phyloP scores from a whole-genome alignment of 1,140 invertebrate genomes.

The Charaxes varanes region DNA sequence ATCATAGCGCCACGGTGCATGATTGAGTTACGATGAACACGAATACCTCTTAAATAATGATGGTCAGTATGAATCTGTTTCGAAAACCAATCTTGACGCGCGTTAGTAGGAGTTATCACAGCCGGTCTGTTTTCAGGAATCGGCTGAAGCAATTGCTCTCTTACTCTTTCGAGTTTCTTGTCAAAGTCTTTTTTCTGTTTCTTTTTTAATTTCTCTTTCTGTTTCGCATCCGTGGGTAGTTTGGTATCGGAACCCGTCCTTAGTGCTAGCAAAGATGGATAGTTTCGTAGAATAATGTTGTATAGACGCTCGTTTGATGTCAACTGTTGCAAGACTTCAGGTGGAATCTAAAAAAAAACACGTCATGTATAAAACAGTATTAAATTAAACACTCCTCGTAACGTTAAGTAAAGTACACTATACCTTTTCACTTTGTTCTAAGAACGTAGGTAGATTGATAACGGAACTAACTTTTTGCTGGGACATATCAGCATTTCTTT shows the following conservation, averaged over 20 bases:
- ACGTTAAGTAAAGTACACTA: constrained; percentile 11
- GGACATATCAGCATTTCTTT: constrained; percentile 57
- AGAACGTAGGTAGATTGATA: constrained; percentile 86
- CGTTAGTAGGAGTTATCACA: constrained; percentile 32
- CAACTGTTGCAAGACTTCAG: constrained; percentile 81
- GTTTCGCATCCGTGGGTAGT: constrained; percentile 71
- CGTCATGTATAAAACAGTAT: too few species aligned
- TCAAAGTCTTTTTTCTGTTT: constrained; percentile 66
- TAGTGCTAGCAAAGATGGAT: constrained; percentile 79
- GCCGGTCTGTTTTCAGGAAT: constrained; percentile 60
- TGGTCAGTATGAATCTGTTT: constrained; percentile 75
- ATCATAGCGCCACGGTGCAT: constrained; percentile 90
- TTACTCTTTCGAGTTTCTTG: constrained; percentile 48
- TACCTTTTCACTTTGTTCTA: constrained; percentile 83
- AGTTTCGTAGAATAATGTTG: constrained; percentile 82
- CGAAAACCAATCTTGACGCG: constrained; percentile 70
- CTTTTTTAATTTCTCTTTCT: constrained; percentile 75
- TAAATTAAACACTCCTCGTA: too few species aligned
- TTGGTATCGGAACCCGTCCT: constrained; percentile 80
- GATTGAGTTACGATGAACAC: constrained; percentile 86
- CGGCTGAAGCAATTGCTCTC: constrained; percentile 51
- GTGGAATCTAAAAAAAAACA: constrained; percentile 75
- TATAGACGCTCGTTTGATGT: constrained; percentile 79
- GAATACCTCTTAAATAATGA: constrained; percentile 84
- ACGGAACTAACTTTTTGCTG: constrained; percentile 77